Evolutionary conservation across 2,888 invertebrate species (phyloP), one percentile per base, ranked within the genome.

Genomic region (Flabesymbios commensalis): DNA sequence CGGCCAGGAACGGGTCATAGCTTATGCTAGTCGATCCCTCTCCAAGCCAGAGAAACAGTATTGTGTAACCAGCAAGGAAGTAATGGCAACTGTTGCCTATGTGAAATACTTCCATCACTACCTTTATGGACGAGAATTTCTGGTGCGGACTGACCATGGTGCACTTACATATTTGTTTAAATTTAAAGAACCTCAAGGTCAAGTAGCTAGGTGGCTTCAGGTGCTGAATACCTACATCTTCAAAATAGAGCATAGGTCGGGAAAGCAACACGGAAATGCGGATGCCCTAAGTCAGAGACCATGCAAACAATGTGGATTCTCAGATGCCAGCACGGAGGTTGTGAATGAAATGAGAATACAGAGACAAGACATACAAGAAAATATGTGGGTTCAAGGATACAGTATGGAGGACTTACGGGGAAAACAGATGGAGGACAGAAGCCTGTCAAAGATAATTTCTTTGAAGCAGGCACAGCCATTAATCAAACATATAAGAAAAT

Each of bases 61-160:
- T 28, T 43, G 53, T 31, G 29, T 29, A n/a, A 62, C 54, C 39
- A 4, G 36, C 5, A 5, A 22, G n/a, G 61, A 61, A 26, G 28
- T 59, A 17, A 32, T 42, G 19, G 61, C 58, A 19, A 42, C 52
- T 22, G 42, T 59, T 4, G 5, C 4, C 7, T 59, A 36, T 19
- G 51, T 61, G 5, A 48, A 51, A 7, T 39, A 61, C 26, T 61
- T 60, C 52, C 39, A 32, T 7, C 49, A 59, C 45, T 61, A 61
- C 48, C 36, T 61, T 26, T 33, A 19, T 4, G 58, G 61, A 2
- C 26, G 43, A 24, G 19, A 22, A 7, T 59, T 59, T 32, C 19
- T 22, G n/a, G 32, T 61, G 14, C 3, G 57, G 14, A 55, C 58
- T 26, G 55, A 59, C 32, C 59, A 59, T 29, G 41, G 55, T 31